phyloP scores from a whole-genome alignment of 1,140 invertebrate genomes.

The Apocrypta bakeri region DNA sequence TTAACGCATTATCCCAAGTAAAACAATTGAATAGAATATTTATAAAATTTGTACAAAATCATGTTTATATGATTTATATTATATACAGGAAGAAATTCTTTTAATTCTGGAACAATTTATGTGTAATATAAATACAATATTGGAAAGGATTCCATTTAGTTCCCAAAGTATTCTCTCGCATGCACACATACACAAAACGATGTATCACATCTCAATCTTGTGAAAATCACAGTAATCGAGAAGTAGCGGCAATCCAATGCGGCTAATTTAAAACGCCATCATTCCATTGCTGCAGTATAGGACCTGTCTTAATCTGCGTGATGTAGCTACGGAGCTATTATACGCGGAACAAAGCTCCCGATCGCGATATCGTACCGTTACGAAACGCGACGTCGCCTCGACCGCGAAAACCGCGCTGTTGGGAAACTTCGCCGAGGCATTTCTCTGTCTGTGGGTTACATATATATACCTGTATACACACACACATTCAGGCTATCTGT shows the following conservation, averaged over 20 bases:
- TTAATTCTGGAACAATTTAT: too few species aligned
- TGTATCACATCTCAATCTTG: background rate
- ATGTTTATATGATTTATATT: too few species aligned
- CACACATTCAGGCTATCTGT: background rate
- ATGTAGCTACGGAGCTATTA: background rate
- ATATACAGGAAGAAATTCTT: too few species aligned
- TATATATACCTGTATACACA: background rate
- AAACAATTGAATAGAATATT: too few species aligned
- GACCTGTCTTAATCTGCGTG: background rate
- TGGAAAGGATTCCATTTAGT: background rate
- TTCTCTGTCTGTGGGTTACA: background rate
- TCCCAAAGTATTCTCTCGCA: too few species aligned
- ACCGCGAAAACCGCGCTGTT: slow-evolving; percentile 16
- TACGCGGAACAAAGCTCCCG: background rate
- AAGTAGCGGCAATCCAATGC: background rate
- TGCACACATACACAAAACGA: background rate
- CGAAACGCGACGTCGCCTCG: background rate
- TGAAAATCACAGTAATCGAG: background rate
- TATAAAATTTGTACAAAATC: too few species aligned
- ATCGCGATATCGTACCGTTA: background rate
- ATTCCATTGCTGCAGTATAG: background rate
- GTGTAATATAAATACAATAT: too few species aligned
- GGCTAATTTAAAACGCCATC: background rate
- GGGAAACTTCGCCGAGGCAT: background rate
- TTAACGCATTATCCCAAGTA: too few species aligned